Evolutionary conservation across 2,113 vertebrate genomes (phyloP), one percentile per base, ranked within the genome.

Genomic region (Brachyhypopomus gauderio): DNA sequence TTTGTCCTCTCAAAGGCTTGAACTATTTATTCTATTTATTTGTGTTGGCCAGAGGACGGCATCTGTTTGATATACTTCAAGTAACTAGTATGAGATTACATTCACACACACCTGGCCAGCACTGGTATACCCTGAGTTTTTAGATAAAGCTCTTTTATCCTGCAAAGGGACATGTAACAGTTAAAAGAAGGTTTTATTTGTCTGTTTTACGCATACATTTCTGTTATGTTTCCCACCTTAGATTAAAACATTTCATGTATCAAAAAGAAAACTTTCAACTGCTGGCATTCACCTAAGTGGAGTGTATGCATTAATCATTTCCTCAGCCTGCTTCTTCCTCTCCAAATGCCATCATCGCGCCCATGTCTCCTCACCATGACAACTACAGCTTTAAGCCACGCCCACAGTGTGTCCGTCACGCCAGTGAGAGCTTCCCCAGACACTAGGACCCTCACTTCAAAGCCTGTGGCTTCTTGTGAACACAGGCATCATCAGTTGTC

Each of bases 401-500:
- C 55, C 72, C 60, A 12, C 23, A 60, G 62, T 72, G 30, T 69
- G 23, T 74, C 45, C 8, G 67, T 45, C 41, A 67, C 67, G 56
- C 74, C 62, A 64, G n/a, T 16, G 36, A 25, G 60, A 80, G 23
- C 60, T 66, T 34, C 23, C 64, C 16, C 64, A 36, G 12, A 66
- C 63, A 34, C 25, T 55, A 22, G 19, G 22, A n/a, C 34, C 27
- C 22, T 64, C 56, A 2, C 52, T 60, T 4, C 17, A 19, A 76
- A 58, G 48, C 63, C 25, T 87, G 41, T 84, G 38, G 85, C 83
- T 89, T 84, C 86, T 86, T 76, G 78, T 85, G 85, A 71, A 25
- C 86, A 79, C 87, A 84, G 82, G 52, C 84, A 80, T 59, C 83
- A 77, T 85, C 30, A 60, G 64, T 80, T 84, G 85, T 91, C 84